Conservation (phyloP, 2,113 vertebrate species). For the Alexandromys fortis region DNA sequence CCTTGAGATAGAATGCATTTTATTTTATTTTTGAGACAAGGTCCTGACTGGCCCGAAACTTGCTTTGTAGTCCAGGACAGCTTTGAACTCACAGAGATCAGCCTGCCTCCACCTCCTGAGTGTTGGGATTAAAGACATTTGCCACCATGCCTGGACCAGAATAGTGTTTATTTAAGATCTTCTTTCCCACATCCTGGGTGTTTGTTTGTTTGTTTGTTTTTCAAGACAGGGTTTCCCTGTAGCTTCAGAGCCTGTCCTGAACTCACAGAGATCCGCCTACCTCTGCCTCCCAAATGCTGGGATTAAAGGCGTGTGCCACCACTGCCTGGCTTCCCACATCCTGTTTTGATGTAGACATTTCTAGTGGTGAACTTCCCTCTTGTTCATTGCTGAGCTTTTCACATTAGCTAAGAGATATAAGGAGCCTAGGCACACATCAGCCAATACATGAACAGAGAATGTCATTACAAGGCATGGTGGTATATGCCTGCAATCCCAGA, state of each 20-base stretch:
- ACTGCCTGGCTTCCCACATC: no score
- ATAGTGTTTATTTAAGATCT: neutral
- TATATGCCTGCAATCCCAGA: neutral
- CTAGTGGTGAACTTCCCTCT: neutral
- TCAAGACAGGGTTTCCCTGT: no score
- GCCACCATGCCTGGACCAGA: neutral
- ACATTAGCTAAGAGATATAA: neutral
- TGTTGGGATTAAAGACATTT: neutral
- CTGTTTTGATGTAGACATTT: neutral
- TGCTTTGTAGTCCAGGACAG: neutral
- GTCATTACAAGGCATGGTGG: no score
- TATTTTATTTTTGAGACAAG: neutral
- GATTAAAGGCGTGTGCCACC: no score
- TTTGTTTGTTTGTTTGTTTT: no score
- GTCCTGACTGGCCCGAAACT: neutral
- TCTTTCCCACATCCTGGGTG: neutral
- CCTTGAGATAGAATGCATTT: neutral
- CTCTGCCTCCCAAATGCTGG: no score
- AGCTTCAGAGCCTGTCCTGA: no score
- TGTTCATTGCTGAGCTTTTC: neutral
- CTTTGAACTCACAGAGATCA: neutral
- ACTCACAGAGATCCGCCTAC: no score
- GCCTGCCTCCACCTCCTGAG: neutral
- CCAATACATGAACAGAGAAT: neutral
- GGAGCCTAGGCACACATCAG: neutral